phyloP scores from a whole-genome alignment of 2,797 vertebrate genomes.

The Hoplostethus atlanticus region DNA sequence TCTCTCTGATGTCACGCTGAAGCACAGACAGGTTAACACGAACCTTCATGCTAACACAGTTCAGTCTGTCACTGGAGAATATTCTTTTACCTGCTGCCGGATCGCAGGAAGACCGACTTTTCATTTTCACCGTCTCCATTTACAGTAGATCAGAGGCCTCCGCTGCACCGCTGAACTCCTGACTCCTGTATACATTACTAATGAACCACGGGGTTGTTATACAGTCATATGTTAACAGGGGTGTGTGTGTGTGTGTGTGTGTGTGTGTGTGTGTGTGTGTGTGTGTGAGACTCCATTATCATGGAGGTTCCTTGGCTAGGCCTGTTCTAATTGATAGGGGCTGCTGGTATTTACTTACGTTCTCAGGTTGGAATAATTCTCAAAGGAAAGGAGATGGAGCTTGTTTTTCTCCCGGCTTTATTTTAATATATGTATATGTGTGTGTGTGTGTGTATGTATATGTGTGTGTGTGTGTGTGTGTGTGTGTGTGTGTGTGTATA shows the following conservation, averaged over 20 bases:
- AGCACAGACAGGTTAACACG: conserved; percentile 72
- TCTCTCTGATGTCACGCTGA: conserved; percentile 65
- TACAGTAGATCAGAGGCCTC: conserved; percentile 67
- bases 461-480: conserved; percentile 15
- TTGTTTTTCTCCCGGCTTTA: conserved; percentile 63
- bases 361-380: conserved; percentile 75
- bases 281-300: conserved; percentile 41
- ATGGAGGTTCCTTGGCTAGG: conserved; percentile 70
- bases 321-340: conserved; percentile 77
- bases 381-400: conserved; percentile 64
- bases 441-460: conserved; percentile 16
- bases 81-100: conserved; percentile 64
- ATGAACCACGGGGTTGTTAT: conserved; percentile 69
- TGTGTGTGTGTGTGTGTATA: conserved; percentile 15
- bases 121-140: conserved; percentile 65
- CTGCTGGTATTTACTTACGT: conserved; percentile 78
- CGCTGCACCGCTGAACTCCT: conserved; percentile 62
- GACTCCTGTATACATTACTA: conserved; percentile 74
- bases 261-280: conserved; percentile 5
- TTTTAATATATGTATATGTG: conserved; percentile 58
- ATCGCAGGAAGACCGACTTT: conserved; percentile 43
- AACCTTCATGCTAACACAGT: conserved; percentile 63
- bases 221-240: conserved; percentile 63
- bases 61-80: conserved; percentile 60
- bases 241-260: conserved; percentile 7